phyloP scores from a whole-genome alignment of 2,888 invertebrate genomes.

The Nemoura dubitans region DNA sequence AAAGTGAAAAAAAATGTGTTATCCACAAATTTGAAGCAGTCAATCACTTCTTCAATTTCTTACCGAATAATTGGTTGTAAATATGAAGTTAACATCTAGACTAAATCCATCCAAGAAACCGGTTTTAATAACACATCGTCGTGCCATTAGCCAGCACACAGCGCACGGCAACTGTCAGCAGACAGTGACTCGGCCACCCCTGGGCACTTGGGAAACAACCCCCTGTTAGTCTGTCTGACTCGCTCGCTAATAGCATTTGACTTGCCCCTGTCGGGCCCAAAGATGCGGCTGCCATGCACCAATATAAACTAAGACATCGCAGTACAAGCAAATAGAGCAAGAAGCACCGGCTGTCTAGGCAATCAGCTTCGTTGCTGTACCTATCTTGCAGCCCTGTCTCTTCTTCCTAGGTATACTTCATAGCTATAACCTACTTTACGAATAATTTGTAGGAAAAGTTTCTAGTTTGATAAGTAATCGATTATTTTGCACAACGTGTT shows the following conservation, averaged over 20 bases:
- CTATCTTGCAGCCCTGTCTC: neutral
- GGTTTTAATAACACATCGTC: too few species aligned
- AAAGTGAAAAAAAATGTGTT: too few species aligned
- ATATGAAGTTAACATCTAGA: too few species aligned
- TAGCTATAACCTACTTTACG: neutral
- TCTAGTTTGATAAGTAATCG: neutral
- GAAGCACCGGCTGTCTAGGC: neutral
- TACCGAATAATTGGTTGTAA: too few species aligned
- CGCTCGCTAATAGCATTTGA: neutral
- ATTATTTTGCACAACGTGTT: neutral
- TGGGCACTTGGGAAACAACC: neutral
- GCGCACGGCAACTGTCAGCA: too few species aligned
- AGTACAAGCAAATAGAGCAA: neutral
- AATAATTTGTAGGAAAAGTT: conserved; percentile 5
- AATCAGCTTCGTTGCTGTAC: neutral
- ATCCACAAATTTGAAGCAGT: too few species aligned
- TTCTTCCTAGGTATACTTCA: neutral
- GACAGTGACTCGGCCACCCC: neutral
- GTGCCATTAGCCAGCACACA: too few species aligned
- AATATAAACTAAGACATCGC: neutral
- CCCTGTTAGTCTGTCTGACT: neutral
- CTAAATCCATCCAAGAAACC: too few species aligned
- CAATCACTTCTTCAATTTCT: too few species aligned
- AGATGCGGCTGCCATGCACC: neutral
- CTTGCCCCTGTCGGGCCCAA: neutral